phyloP scores from a whole-genome alignment of 2,888 invertebrate species.

The Heliconius cydno region DNA sequence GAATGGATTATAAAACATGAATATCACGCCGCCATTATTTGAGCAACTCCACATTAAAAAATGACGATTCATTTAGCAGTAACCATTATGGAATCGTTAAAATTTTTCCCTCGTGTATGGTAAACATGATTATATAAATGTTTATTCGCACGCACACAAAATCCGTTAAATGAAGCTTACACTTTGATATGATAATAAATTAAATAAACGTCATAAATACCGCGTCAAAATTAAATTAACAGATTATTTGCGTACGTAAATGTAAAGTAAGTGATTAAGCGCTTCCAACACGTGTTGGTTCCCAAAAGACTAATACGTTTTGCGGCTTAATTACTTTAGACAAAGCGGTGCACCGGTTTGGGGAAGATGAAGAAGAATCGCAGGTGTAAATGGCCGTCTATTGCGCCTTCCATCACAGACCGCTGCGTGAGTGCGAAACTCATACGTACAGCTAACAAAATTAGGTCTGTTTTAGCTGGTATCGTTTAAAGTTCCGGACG shows the following conservation, averaged over 20 bases:
- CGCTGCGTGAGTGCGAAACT: conserved; percentile 45
- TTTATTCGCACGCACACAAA: conserved; percentile 74
- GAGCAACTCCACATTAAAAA: conserved; percentile 55
- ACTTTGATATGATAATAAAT: conserved; percentile 81
- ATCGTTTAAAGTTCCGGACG: conserved; percentile 55
- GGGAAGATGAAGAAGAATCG: conserved; percentile 82
- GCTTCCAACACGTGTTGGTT: conserved; percentile 77
- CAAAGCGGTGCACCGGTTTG: conserved; percentile 77
- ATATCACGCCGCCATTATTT: conserved; percentile 41
- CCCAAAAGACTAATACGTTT: conserved; percentile 82
- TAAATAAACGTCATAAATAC: conserved; percentile 80
- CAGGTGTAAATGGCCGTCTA: conserved; percentile 80
- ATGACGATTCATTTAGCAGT: conserved; percentile 60
- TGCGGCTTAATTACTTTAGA: conserved; percentile 81
- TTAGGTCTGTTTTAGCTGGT: conserved; percentile 67
- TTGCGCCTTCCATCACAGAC: conserved; percentile 75
- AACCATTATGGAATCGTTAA: conserved; percentile 68
- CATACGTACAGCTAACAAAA: conserved; percentile 50
- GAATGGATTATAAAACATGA: conserved; percentile 37
- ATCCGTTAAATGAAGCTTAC: conserved; percentile 72
- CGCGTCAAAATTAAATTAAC: conserved; percentile 78
- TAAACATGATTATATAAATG: conserved; percentile 72
- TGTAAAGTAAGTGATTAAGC: conserved; percentile 82
- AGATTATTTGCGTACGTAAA: conserved; percentile 80
- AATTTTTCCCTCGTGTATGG: conserved; percentile 68